Conservation (phyloP, 2,113 vertebrate species). For the Natator depressus region DNA sequence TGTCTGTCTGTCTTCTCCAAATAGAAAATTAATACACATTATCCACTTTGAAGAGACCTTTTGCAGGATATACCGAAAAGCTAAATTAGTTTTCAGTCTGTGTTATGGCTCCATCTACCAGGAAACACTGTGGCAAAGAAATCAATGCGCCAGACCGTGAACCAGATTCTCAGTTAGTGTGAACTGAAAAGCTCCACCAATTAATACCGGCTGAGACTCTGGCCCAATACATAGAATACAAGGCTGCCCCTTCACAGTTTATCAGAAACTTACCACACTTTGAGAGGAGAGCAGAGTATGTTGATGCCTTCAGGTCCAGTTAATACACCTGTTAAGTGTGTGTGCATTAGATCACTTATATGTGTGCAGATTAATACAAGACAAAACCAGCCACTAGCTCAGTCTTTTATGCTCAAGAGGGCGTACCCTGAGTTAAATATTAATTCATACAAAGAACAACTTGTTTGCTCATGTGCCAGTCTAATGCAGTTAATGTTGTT, state of each 20-base stretch:
- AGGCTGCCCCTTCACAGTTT: constrained; percentile 1
- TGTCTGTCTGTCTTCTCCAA: too few relatives aligned
- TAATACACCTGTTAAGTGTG: background rate
- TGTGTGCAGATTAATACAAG: constrained; percentile 4
- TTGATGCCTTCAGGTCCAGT: background rate
- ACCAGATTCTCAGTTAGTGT: background rate
- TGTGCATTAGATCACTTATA: background rate
- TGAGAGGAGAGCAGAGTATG: background rate
- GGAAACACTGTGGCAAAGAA: background rate
- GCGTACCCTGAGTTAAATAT: background rate
- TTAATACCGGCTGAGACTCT: background rate
- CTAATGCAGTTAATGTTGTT: background rate
- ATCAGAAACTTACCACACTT: background rate
- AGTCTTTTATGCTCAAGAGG: background rate
- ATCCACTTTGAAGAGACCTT: background rate
- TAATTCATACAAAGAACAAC: background rate
- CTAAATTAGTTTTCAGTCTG: background rate
- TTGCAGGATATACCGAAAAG: background rate
- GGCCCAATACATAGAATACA: background rate
- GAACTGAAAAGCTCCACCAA: background rate
- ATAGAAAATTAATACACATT: background rate
- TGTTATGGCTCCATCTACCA: background rate
- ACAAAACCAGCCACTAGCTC: background rate
- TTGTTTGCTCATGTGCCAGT: background rate
- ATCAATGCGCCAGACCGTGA: background rate